Percentiles rank a stretch among this genome's conserved stretches.
Conservation (phyloP, 2,888 invertebrate species). For the Penaeus monodon region DNA sequence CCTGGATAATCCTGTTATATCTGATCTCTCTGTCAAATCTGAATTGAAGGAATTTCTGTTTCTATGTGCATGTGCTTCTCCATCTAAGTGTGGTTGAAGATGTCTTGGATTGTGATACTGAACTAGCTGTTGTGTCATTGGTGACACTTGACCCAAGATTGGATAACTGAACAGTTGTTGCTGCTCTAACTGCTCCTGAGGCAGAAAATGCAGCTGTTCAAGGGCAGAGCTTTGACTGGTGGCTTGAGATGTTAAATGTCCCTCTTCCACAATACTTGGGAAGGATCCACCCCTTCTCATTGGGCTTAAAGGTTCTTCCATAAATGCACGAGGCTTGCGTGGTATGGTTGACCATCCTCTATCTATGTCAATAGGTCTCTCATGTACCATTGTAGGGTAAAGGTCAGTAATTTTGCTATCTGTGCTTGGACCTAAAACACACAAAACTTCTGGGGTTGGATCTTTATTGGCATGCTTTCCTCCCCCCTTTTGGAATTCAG, state of each 20-base stretch:
- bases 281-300: slow-evolving; percentile 50
- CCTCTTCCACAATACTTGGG: slow-evolving; percentile 49
- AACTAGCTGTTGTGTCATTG: slow-evolving; percentile 11
- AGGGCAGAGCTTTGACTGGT: slow-evolving; percentile 45
- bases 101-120: slow-evolving; percentile 29
- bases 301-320: slow-evolving; percentile 42
- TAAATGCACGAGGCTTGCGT: slow-evolving; percentile 43
- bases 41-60: slow-evolving; percentile 36
- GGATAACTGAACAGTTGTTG: slow-evolving; percentile 37
- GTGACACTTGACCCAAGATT: slow-evolving; percentile 33
- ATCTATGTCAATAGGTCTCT: slow-evolving; percentile 29
- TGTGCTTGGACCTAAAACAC: slow-evolving; percentile 60
- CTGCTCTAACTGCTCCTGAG: slow-evolving; percentile 26
- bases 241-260: slow-evolving; percentile 27
- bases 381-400: slow-evolving; percentile 7
- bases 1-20: background rate
- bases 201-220: slow-evolving; percentile 33
- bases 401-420: slow-evolving; percentile 16
- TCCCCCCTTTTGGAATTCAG: slow-evolving; percentile 24
- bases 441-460: slow-evolving; percentile 61
- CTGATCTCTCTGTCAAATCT: slow-evolving; percentile 37
- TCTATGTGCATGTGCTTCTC: slow-evolving; percentile 9
- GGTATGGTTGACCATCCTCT: slow-evolving; percentile 52
- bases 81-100: slow-evolving; percentile 20
- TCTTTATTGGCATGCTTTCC: slow-evolving; percentile 60